Conservation (phyloP, 2,888 invertebrate species). For the Ariolimax columbianus region DNA sequence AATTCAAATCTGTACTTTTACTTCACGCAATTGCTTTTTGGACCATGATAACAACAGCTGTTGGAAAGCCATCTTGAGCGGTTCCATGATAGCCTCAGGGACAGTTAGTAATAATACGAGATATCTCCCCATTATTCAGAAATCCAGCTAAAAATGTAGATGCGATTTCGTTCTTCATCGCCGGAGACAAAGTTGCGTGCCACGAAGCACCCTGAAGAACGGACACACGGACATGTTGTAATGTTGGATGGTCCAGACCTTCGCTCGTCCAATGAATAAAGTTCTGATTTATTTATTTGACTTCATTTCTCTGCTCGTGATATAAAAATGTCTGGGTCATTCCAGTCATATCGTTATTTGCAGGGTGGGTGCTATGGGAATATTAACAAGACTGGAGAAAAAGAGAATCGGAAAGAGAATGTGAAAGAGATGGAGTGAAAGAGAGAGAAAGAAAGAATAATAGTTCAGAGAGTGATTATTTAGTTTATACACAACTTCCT, state of each 20-base stretch:
- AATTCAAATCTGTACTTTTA: too few relatives aligned
- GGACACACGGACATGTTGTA: background rate
- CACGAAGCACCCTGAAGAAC: background rate
- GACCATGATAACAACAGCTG: background rate
- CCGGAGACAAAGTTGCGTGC: background rate
- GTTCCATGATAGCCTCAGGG: too few relatives aligned
- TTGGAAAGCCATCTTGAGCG: background rate
- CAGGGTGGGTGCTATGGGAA: background rate
- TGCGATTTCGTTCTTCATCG: background rate
- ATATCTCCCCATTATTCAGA: background rate
- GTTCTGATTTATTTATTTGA: background rate
- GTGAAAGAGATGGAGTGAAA: too few relatives aligned
- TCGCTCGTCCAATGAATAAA: background rate
- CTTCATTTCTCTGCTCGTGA: background rate
- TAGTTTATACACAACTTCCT: too few relatives aligned
- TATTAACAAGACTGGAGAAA: background rate
- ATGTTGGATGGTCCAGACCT: background rate
- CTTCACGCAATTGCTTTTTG: background rate
- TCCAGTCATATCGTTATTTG: background rate
- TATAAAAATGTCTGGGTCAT: background rate
- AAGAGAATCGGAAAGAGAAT: background rate
- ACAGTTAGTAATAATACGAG: background rate
- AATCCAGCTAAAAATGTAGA: constrained; percentile 2
- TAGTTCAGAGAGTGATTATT: too few relatives aligned
- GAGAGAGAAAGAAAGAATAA: too few relatives aligned